Evolutionary conservation across 2,888 invertebrate species (phyloP).

Genomic region (Branchipolynoe longqiensis): DNA sequence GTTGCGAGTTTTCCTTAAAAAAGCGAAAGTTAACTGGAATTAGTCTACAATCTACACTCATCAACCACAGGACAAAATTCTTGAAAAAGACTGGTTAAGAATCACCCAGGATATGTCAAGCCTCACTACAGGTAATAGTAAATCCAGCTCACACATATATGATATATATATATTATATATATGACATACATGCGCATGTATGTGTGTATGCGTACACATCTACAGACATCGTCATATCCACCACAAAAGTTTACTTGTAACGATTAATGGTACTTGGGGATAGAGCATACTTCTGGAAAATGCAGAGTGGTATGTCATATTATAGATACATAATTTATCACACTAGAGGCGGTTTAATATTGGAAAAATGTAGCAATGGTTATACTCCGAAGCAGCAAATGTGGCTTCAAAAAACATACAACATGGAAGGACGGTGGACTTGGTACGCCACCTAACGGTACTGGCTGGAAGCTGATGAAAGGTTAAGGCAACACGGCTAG

Average conservation of each 20-base stretch:
- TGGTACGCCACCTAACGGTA: slow-evolving; percentile 10
- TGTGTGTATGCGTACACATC: too few species aligned
- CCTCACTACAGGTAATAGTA: slow-evolving; percentile 13
- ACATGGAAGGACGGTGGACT: slow-evolving; percentile 48
- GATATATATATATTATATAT: too few species aligned
- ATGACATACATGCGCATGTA: neutral
- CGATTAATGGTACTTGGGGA: slow-evolving; percentile 17
- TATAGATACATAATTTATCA: slow-evolving; percentile 1
- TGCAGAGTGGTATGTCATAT: neutral
- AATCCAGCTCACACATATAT: too few species aligned
- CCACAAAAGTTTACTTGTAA: slow-evolving; percentile 35
- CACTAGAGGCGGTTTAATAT: slow-evolving; percentile 14
- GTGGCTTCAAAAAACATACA: slow-evolving; percentile 14
- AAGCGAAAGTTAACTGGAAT: too few species aligned
- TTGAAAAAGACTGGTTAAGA: slow-evolving; percentile 8
- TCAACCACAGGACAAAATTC: neutral
- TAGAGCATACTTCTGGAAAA: slow-evolving; percentile 6
- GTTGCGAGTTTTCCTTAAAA: neutral
- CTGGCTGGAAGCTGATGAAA: slow-evolving; percentile 52
- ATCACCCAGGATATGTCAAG: slow-evolving; percentile 34
- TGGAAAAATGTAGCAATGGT: slow-evolving; percentile 28
- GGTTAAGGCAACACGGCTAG: slow-evolving; percentile 52
- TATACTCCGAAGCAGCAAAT: slow-evolving; percentile 33
- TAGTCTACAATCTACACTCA: too few species aligned
- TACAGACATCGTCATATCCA: too few species aligned